Conservation (phyloP, 2,888 invertebrate species). For the Parnassius smintheus region DNA sequence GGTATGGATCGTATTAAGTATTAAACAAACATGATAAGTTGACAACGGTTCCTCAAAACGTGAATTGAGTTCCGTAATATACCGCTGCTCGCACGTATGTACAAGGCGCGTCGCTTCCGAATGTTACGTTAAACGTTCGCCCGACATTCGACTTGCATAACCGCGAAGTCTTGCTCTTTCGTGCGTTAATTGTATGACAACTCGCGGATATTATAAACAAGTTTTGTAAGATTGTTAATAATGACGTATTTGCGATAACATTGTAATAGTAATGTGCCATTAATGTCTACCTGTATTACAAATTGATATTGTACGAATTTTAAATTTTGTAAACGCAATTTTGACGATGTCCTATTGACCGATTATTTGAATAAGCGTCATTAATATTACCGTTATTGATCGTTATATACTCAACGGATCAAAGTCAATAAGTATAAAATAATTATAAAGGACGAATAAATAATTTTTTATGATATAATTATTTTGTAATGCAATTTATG, state of each 20-base stretch:
- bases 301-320: not conserved
- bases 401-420: too few species aligned
- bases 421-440: too few species aligned
- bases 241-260: not conserved
- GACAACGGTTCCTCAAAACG: conserved; percentile 23
- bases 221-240: not conserved
- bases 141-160: conserved; percentile 60
- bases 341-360: too few species aligned
- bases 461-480: too few species aligned
- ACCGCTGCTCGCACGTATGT: conserved; percentile 29
- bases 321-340: too few species aligned
- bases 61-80: conserved; percentile 21
- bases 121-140: conserved; percentile 45
- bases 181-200: conserved; percentile 14
- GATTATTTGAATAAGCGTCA: too few species aligned
- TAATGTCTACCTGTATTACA: not conserved
- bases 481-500: too few species aligned
- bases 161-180: conserved; percentile 27
- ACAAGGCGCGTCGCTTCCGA: conserved; percentile 52
- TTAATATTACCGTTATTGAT: too few species aligned
- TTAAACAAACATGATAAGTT: not conserved
- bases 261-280: not conserved
- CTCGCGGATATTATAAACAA: conserved; percentile 13
- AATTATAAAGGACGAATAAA: too few species aligned
- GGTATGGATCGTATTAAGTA: too few species aligned